Percentiles rank a stretch among this genome's conserved stretches.
phyloP scores from a whole-genome alignment of 1,140 invertebrate species.

The Formica selysi region DNA sequence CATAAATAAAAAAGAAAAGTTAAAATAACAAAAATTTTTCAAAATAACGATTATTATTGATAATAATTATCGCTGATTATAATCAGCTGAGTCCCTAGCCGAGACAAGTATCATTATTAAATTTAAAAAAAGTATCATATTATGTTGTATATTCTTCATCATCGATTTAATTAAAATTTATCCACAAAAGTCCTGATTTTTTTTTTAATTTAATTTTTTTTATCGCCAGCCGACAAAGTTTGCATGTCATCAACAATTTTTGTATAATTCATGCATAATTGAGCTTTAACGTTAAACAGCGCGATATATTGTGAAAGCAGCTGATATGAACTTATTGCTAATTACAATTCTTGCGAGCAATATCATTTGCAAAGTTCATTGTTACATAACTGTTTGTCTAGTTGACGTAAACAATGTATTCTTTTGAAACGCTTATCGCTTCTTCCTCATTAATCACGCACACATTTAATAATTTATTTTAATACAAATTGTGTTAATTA shows the following conservation, averaged over 20 bases:
- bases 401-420: not conserved
- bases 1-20: no score
- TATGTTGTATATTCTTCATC: no score
- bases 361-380: slow-evolving; percentile 5
- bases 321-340: not conserved
- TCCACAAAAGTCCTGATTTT: no score
- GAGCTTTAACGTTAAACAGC: not conserved
- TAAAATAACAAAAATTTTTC: no score
- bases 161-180: no score
- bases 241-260: not conserved
- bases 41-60: no score
- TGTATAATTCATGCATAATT: not conserved
- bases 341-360: not conserved
- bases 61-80: no score
- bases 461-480: not conserved
- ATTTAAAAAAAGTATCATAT: no score
- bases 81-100: no score
- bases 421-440: not conserved
- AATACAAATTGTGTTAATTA: not conserved
- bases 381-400: not conserved
- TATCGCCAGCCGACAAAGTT: not conserved
- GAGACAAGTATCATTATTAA: no score
- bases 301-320: not conserved
- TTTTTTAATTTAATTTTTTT: not conserved
- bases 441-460: not conserved